Evolutionary conservation across 2,797 vertebrate species (phyloP).

Genomic region (Anomalospiza imberbis): DNA sequence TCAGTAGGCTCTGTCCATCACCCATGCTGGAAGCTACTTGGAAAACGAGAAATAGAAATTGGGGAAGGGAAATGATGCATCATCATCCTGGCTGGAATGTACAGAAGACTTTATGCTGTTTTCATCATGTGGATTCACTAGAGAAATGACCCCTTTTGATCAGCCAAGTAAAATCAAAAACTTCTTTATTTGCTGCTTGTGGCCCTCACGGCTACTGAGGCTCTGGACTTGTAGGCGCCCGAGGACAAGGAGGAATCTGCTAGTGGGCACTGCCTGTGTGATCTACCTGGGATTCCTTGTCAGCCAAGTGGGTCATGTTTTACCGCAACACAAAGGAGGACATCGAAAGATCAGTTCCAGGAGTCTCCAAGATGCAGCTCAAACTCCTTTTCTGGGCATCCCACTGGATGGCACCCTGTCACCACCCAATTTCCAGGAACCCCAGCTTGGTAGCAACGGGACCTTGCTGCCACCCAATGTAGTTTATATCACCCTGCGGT

Average conservation of each 20-base stretch:
- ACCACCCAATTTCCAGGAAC: slow-evolving; percentile 53
- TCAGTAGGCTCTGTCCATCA: slow-evolving; percentile 5
- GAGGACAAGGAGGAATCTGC: slow-evolving; percentile 78
- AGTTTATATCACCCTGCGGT: slow-evolving; percentile 91
- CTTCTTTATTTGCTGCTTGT: slow-evolving; percentile 73
- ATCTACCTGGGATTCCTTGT: slow-evolving; percentile 86
- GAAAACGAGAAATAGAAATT: slow-evolving; percentile 42
- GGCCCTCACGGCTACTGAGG: slow-evolving; percentile 68
- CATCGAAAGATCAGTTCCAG: neutral
- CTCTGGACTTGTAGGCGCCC: slow-evolving; percentile 77
- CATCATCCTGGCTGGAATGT: slow-evolving; percentile 64
- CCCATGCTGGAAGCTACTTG: slow-evolving; percentile 35
- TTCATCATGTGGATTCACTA: slow-evolving; percentile 78
- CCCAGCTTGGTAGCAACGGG: slow-evolving; percentile 44
- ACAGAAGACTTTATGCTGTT: slow-evolving; percentile 51
- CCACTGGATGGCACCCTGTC: slow-evolving; percentile 73
- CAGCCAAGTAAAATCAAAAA: slow-evolving; percentile 72
- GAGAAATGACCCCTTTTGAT: slow-evolving; percentile 80
- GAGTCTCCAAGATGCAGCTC: slow-evolving; percentile 39
- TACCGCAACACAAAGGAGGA: slow-evolving; percentile 64
- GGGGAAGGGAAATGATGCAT: slow-evolving; percentile 71
- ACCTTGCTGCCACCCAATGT: slow-evolving; percentile 83
- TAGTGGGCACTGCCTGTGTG: slow-evolving; percentile 78
- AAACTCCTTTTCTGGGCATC: slow-evolving; percentile 64
- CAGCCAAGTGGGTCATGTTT: slow-evolving; percentile 78